Percentiles rank a stretch among this genome's conserved stretches.
phyloP scores from a whole-genome alignment of 2,797 vertebrate species.

The Australoheros facetus region DNA sequence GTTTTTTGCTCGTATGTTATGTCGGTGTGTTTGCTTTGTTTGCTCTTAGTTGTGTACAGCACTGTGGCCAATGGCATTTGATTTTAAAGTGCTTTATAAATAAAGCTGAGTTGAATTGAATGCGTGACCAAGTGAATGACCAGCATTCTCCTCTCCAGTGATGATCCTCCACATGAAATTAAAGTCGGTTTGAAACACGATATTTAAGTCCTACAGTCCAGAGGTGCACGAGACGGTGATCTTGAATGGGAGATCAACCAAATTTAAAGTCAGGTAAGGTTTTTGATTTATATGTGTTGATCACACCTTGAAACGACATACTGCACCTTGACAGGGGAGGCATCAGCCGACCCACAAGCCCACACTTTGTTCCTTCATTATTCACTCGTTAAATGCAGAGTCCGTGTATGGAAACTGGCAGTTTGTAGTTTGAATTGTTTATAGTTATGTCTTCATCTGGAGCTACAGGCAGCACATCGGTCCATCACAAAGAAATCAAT shows the following conservation, averaged over 20 bases:
- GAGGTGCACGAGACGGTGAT: background rate
- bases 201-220: background rate
- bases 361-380: background rate
- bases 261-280: background rate
- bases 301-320: background rate
- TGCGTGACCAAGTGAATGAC: too few relatives aligned
- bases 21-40: too few relatives aligned
- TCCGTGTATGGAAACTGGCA: background rate
- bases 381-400: background rate
- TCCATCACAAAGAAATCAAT: too few relatives aligned
- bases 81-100: too few relatives aligned
- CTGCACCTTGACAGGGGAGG: background rate
- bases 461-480: background rate
- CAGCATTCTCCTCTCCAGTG: too few relatives aligned
- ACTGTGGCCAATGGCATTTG: too few relatives aligned
- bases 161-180: background rate
- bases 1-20: too few relatives aligned
- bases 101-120: too few relatives aligned
- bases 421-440: background rate
- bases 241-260: fast-evolving
- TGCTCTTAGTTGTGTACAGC: too few relatives aligned
- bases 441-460: fast-evolving
- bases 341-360: background rate
- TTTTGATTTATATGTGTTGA: background rate
- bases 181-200: too few relatives aligned